phyloP scores from a whole-genome alignment of 1,140 invertebrate species.

The Drosophila busckii region DNA sequence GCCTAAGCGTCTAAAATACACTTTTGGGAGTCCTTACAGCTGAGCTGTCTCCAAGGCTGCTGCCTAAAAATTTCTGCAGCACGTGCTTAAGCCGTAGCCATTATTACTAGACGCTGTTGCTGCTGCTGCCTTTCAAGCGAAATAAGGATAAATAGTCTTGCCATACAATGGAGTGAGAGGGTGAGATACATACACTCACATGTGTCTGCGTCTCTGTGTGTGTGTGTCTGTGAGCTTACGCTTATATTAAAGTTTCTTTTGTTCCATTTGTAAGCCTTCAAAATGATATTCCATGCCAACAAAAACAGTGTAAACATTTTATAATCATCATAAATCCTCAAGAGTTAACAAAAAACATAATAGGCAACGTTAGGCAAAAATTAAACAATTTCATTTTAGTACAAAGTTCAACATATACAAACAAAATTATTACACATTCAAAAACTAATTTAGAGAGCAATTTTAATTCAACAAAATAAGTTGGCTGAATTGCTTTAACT shows the following conservation, averaged over 20 bases:
- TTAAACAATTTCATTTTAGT: too few relatives aligned
- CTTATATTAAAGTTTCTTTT: conserved; percentile 5
- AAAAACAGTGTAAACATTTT: conserved; percentile 45
- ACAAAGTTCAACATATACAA: too few relatives aligned
- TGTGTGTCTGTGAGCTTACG: conserved; percentile 4
- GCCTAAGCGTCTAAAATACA: background rate
- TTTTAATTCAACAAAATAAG: too few relatives aligned
- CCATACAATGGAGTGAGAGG: background rate
- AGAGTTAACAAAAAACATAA: too few relatives aligned
- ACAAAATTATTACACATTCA: too few relatives aligned
- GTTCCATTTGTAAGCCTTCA: conserved; percentile 13
- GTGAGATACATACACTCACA: conserved; percentile 4
- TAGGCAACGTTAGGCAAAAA: too few relatives aligned
- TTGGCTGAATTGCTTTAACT: too few relatives aligned
- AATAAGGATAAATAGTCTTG: conserved; percentile 58
- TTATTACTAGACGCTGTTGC: background rate
- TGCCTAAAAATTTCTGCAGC: background rate
- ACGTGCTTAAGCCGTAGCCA: conserved; percentile 8
- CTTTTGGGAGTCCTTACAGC: conserved; percentile 1
- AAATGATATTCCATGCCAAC: conserved; percentile 42
- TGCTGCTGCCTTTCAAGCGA: conserved; percentile 21
- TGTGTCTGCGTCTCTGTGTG: conserved; percentile 13
- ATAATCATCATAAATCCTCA: conserved; percentile 51
- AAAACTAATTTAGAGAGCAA: too few relatives aligned
- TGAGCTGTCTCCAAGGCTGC: conserved; percentile 4